phyloP scores from a whole-genome alignment of 2,113 vertebrate genomes.

The Corythoichthys haematopterus region DNA sequence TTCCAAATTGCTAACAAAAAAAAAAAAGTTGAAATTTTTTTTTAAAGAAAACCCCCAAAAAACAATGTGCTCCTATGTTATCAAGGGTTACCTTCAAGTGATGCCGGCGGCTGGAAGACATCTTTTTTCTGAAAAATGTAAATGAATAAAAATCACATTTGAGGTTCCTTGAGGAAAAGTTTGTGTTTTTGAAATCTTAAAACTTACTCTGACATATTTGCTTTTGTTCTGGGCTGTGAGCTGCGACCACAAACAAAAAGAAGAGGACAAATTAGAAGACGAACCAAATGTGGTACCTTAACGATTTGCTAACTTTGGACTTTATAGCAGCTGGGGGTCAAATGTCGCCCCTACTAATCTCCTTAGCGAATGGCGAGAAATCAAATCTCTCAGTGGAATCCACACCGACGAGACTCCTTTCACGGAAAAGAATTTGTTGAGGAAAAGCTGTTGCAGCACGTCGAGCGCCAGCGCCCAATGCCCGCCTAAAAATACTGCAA shows the following conservation, averaged over 20 bases:
- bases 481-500: not conserved
- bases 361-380: constrained; percentile 30
- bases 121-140: constrained; percentile 75
- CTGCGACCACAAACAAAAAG: not conserved
- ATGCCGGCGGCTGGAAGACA: constrained; percentile 84
- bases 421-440: not conserved
- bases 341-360: constrained; percentile 46
- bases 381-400: constrained; percentile 11
- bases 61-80: too few relatives aligned
- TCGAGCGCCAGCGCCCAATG: not conserved
- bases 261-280: not conserved
- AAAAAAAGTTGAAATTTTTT: too few relatives aligned
- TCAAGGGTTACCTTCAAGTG: constrained; percentile 83
- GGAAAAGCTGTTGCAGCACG: not conserved
- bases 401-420: not conserved
- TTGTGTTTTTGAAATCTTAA: not conserved
- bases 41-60: too few relatives aligned
- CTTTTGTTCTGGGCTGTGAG: not conserved
- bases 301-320: constrained; percentile 51
- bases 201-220: constrained; percentile 74
- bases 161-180: not conserved
- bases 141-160: not conserved
- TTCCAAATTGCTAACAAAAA: too few relatives aligned
- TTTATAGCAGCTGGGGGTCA: constrained; percentile 24
- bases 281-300: not conserved